phyloP scores from a whole-genome alignment of 2,888 invertebrate species.

The Epinotia demarniana region DNA sequence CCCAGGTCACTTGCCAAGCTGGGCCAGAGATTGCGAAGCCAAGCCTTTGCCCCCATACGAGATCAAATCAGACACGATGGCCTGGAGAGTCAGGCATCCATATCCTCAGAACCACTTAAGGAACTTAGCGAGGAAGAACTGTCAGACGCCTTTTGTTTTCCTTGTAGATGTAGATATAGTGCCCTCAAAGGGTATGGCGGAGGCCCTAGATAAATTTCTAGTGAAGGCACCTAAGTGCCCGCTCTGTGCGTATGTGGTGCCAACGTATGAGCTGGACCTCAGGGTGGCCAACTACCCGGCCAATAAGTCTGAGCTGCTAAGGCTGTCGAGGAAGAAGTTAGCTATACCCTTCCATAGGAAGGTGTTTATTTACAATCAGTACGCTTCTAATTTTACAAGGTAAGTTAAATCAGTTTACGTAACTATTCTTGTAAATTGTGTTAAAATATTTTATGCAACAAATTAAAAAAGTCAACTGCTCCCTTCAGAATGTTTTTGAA shows the following conservation, averaged over 20 bases:
- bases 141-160: slow-evolving; percentile 92
- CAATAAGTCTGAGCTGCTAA: slow-evolving; percentile 91
- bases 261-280: slow-evolving; percentile 94
- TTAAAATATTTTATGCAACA: too few species aligned
- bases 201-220: slow-evolving; percentile 88
- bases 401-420: slow-evolving; percentile 56
- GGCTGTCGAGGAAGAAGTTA: slow-evolving; percentile 90
- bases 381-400: slow-evolving; percentile 95
- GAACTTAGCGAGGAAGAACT: slow-evolving; percentile 94
- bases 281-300: slow-evolving; percentile 89
- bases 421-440: too few species aligned
- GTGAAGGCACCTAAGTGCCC: slow-evolving; percentile 83
- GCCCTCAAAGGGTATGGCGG: slow-evolving; percentile 90
- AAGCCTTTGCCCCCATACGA: slow-evolving; percentile 87
- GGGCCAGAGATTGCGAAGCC: slow-evolving; percentile 87
- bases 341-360: slow-evolving; percentile 96
- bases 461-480: too few species aligned
- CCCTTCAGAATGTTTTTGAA: too few species aligned
- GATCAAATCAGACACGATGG: slow-evolving; percentile 86
- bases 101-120: slow-evolving; percentile 96
- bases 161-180: slow-evolving; percentile 95
- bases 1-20: slow-evolving; percentile 85
- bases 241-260: slow-evolving; percentile 94
- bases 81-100: slow-evolving; percentile 90
- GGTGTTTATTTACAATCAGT: slow-evolving; percentile 96